Conservation (phyloP, 1,140 invertebrate species). For the Ceratina calcarata region DNA sequence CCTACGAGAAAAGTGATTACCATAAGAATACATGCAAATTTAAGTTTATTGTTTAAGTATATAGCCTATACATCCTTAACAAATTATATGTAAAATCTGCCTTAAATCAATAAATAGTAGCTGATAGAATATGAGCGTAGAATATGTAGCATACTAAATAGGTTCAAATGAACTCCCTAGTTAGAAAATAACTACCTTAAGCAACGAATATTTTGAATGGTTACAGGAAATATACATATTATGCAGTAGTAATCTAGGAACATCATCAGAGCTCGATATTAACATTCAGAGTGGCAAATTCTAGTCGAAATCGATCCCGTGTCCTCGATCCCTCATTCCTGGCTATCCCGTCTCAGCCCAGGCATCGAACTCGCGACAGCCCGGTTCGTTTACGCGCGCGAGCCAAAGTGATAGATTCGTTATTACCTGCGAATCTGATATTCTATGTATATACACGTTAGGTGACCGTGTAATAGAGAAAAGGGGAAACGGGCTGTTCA, state of each 20-base stretch:
- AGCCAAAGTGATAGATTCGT: conserved; percentile 72
- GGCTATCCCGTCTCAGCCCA: background rate
- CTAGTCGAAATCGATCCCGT: background rate
- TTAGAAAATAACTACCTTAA: too few species aligned
- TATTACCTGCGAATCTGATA: conserved; percentile 74
- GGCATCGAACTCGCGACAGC: background rate
- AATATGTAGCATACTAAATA: too few species aligned
- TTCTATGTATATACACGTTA: conserved; percentile 73
- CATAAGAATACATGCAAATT: too few species aligned
- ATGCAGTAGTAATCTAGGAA: background rate
- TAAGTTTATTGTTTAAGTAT: too few species aligned
- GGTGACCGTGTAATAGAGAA: conserved; percentile 76
- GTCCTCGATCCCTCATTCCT: background rate
- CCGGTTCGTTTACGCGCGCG: conserved; percentile 41
- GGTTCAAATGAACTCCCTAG: too few species aligned
- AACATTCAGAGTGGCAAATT: conserved; percentile 14
- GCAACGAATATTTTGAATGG: too few species aligned
- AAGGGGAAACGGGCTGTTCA: conserved; percentile 74
- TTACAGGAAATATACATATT: too few species aligned
- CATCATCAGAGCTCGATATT: conserved; percentile 2
- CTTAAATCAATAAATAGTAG: too few species aligned
- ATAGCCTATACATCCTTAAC: too few species aligned
- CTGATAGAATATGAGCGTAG: too few species aligned
- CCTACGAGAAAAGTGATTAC: too few species aligned
- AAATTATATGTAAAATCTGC: too few species aligned